Conservation (phyloP, 1,140 invertebrate species). For the Drosophila rufa region DNA sequence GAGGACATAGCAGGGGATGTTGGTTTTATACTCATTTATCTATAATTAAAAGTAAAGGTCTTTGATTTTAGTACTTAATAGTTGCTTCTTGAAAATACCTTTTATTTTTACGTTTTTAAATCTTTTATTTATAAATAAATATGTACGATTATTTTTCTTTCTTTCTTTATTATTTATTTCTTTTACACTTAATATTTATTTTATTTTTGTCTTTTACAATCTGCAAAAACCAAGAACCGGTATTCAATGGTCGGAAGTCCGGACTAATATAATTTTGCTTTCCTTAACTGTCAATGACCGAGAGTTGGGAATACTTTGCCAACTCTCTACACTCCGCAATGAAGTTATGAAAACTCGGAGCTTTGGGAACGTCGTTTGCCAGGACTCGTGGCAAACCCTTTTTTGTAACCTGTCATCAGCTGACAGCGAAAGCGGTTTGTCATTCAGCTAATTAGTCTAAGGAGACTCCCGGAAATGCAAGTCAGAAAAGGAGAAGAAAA, state of each 20-base stretch:
- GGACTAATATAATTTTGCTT: neutral
- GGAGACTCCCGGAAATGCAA: slow-evolving; percentile 14
- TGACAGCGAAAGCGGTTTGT: slow-evolving; percentile 41
- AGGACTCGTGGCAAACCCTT: slow-evolving; percentile 13
- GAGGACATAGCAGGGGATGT: neutral
- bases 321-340: slow-evolving; percentile 15
- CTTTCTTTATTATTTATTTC: too few relatives aligned
- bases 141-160: too few relatives aligned
- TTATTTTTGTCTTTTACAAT: too few relatives aligned
- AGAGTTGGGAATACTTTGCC: slow-evolving; percentile 6
- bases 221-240: neutral
- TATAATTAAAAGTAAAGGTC: neutral
- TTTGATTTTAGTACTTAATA: neutral
- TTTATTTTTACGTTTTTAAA: too few relatives aligned
- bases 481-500: slow-evolving; percentile 7
- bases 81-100: neutral
- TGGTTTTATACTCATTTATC: neutral
- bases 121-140: too few relatives aligned
- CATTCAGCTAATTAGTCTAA: slow-evolving; percentile 49
- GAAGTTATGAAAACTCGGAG: slow-evolving; percentile 40
- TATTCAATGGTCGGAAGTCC: neutral
- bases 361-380: slow-evolving; percentile 10
- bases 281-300: neutral
- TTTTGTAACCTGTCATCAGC: slow-evolving; percentile 24
- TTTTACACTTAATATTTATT: too few relatives aligned